Conservation (phyloP, 2,797 vertebrate species). For the Yasuhikotakia modesta region DNA sequence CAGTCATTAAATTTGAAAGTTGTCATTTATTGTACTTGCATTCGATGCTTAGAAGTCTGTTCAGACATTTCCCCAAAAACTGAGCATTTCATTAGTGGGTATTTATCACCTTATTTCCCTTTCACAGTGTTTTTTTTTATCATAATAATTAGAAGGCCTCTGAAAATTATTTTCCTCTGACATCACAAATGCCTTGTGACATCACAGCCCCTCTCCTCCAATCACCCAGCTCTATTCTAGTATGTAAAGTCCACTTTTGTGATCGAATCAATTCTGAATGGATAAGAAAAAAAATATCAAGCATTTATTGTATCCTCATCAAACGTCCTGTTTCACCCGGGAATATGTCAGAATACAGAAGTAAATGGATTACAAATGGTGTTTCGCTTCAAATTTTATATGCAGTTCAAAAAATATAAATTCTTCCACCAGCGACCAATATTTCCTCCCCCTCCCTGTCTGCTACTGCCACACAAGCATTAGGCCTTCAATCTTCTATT, state of each 20-base stretch:
- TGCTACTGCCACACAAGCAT: constrained; percentile 13
- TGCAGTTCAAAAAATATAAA: constrained; percentile 18
- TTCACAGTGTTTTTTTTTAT: too few species aligned
- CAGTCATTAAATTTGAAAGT: background rate
- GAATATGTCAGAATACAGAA: background rate
- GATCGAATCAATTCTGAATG: background rate
- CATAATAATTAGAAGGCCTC: too few species aligned
- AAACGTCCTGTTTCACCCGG: background rate
- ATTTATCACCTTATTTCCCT: too few species aligned
- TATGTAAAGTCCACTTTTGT: background rate
- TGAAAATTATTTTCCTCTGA: too few species aligned
- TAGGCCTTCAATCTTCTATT: constrained; percentile 45
- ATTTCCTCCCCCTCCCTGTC: constrained; percentile 47
- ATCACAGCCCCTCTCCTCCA: too few species aligned
- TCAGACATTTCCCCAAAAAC: too few species aligned
- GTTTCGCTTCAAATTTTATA: background rate
- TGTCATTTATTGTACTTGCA: background rate
- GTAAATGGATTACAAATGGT: background rate
- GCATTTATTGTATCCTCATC: background rate
- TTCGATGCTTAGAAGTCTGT: background rate
- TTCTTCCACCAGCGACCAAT: background rate
- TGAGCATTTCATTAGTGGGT: too few species aligned
- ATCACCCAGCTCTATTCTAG: too few species aligned
- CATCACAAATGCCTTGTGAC: too few species aligned
- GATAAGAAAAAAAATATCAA: too few species aligned